These are phyloP conservation scores for Neuroterus valhalla DNA, from an alignment of 1,140 invertebrate species.

Conservation along the genomic window DNA sequence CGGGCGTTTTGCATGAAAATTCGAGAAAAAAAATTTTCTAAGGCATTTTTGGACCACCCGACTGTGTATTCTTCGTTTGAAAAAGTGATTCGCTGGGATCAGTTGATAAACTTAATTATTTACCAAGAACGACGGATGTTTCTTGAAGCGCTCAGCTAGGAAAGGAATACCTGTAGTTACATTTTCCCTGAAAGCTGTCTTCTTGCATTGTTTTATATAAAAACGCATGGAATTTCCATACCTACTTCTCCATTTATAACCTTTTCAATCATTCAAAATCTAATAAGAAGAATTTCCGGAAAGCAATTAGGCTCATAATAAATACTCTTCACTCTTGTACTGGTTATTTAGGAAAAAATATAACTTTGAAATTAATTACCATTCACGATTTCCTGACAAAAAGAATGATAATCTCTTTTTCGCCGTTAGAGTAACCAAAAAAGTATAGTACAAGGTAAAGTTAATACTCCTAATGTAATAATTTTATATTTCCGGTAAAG, in stretches of 20 bases:
- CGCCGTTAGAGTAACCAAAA: no score
- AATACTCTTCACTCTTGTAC: no score
- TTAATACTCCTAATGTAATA: no score
- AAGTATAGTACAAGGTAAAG: no score
- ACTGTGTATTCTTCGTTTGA: neutral
- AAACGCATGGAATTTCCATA: neutral
- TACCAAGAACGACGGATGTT: neutral
- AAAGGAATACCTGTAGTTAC: constrained; percentile 25
- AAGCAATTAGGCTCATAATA: neutral
- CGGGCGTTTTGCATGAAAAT: no score
- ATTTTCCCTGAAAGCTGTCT: neutral
- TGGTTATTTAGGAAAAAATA: no score
- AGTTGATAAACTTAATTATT: constrained; percentile 15
- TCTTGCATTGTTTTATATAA: neutral
- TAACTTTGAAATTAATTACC: no score
- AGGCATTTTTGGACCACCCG: constrained; percentile 10
- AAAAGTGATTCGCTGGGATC: constrained; percentile 21
- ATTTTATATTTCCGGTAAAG: no score
- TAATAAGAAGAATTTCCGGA: neutral
- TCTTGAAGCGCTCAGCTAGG: constrained; percentile 33
- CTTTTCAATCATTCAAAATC: neutral
- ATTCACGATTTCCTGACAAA: no score
- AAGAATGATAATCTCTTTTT: no score
- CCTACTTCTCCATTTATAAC: neutral
- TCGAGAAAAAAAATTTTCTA: no score